Evolutionary conservation across 2,888 invertebrate genomes (phyloP).

Genomic region (Bedellia somnulentella): DNA sequence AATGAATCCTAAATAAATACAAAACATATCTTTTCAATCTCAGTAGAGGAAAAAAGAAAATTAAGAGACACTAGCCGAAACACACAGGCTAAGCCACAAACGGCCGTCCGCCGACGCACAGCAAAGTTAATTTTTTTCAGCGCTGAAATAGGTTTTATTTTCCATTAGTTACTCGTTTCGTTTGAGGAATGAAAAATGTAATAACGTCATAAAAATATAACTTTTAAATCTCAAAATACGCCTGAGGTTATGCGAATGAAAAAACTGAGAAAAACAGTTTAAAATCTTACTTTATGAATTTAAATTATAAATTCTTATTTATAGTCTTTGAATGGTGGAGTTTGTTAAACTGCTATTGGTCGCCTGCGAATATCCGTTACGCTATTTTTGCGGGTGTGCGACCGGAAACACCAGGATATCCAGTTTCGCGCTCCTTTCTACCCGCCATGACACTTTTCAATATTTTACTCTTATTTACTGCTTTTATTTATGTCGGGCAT

Average conservation of each 20-base stretch:
- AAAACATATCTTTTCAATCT: no score
- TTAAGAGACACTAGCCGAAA: slow-evolving; percentile 30
- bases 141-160: slow-evolving; percentile 2
- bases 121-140: slow-evolving; percentile 5
- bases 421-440: slow-evolving; percentile 51
- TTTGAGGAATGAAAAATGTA: neutral
- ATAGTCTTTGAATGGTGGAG: no score
- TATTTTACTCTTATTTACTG: slow-evolving; percentile 60
- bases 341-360: no score
- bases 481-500: slow-evolving; percentile 52
- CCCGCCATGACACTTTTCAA: slow-evolving; percentile 55
- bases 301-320: no score
- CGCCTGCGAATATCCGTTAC: slow-evolving; percentile 35
- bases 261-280: no score
- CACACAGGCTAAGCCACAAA: slow-evolving; percentile 18
- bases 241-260: neutral
- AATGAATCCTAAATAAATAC: no score
- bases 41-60: no score
- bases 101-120: neutral
- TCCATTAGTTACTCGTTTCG: neutral
- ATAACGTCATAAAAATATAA: neutral
- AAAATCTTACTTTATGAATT: no score
- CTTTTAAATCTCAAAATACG: neutral
- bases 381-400: slow-evolving; percentile 49
- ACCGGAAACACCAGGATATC: slow-evolving; percentile 56